Percentiles rank a stretch among this genome's conserved stretches.
Evolutionary conservation across 2,797 vertebrate genomes (phyloP).

Genomic region (Sebastes iracundus): DNA sequence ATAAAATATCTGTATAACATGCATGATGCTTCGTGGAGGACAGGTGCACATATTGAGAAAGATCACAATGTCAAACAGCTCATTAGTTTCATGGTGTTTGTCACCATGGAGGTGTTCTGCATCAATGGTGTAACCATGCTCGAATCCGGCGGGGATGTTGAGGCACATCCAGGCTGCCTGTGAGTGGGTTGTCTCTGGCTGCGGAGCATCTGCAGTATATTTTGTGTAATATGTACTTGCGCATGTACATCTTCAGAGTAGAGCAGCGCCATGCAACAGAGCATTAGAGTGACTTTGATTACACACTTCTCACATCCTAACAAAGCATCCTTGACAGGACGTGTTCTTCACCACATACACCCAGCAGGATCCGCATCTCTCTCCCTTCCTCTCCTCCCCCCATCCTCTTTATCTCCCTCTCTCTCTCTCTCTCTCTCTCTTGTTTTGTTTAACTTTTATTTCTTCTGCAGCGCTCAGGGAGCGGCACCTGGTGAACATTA

Average conservation of each 20-base stretch:
- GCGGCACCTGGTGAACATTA: conserved; percentile 82
- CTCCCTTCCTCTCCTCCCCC: conserved; percentile 15
- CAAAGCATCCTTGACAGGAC: conserved; percentile 70
- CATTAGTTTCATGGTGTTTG: conserved; percentile 74
- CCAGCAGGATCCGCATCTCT: conserved; percentile 56
- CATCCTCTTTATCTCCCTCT: conserved; percentile 13
- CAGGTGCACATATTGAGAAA: conserved; percentile 49
- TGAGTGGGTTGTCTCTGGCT: conserved; percentile 43
- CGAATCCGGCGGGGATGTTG: conserved; percentile 44
- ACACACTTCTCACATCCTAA: conserved; percentile 65
- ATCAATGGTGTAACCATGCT: conserved; percentile 55
- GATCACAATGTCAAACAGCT: conserved; percentile 71
- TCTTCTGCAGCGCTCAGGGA: conserved; percentile 65
- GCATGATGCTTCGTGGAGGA: conserved; percentile 6
- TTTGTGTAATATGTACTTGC: conserved; percentile 59
- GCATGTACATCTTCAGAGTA: conserved; percentile 50
- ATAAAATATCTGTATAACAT: neutral
- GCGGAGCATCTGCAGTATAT: conserved; percentile 58
- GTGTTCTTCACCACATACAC: conserved; percentile 48
- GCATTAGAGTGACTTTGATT: conserved; percentile 73
- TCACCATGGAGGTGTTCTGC: conserved; percentile 64
- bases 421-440: conserved; percentile 2
- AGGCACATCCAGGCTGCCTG: conserved; percentile 38
- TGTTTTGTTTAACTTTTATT: conserved; percentile 74
- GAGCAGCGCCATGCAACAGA: conserved; percentile 55